Conservation (phyloP, 2,113 vertebrate genomes). For the Pyrgilauda ruficollis region DNA sequence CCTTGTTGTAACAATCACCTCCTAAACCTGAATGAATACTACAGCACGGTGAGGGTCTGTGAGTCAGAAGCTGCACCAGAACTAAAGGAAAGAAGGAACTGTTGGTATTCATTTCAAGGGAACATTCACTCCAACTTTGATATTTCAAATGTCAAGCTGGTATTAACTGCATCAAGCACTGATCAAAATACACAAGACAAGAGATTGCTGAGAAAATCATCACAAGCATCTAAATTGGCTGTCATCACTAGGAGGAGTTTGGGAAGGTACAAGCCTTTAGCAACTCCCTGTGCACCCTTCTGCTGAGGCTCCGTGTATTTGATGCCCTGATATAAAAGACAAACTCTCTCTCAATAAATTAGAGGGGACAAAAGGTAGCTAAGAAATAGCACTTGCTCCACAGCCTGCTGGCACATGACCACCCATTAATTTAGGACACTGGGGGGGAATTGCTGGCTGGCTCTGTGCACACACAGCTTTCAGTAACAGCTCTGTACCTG, state of each 20-base stretch:
- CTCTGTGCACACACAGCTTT: neutral
- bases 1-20: neutral
- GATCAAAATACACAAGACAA: constrained; percentile 38
- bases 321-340: neutral
- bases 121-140: neutral
- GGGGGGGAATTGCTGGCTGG: neutral
- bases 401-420: neutral
- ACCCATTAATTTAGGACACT: neutral
- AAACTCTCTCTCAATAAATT: neutral
- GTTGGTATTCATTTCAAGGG: neutral
- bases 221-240: constrained; percentile 21
- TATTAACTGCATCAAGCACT: constrained; percentile 20
- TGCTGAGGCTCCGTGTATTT: neutral
- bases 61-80: neutral
- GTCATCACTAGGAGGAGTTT: neutral
- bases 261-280: neutral
- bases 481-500: neutral
- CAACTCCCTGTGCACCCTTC: neutral
- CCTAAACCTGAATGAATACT: neutral
- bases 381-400: neutral
- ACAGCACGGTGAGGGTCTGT: neutral
- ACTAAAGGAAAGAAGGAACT: neutral
- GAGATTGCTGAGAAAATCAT: constrained; percentile 16
- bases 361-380: neutral
- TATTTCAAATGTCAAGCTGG: constrained; percentile 30